Evolutionary conservation across 2,888 invertebrate genomes (phyloP).

Genomic region (Coenonympha glycerion): DNA sequence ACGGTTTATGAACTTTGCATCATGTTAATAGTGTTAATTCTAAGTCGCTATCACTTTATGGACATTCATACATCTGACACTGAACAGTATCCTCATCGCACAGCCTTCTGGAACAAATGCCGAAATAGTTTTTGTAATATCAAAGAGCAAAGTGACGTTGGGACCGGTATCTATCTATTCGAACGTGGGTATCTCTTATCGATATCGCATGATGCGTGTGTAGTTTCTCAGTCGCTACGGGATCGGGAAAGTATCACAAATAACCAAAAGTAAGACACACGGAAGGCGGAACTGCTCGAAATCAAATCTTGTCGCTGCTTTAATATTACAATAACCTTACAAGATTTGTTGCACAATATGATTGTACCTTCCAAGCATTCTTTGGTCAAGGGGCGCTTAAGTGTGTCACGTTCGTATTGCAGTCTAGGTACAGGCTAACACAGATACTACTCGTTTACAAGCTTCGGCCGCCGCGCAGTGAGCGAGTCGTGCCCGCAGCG

Average conservation of each 20-base stretch:
- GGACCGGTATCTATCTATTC: constrained; percentile 13
- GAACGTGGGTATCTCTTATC: background rate
- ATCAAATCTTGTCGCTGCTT: constrained; percentile 71
- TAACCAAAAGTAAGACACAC: constrained; percentile 68
- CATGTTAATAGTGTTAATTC: constrained; percentile 71
- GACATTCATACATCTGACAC: constrained; percentile 72
- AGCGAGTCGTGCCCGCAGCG: too few relatives aligned
- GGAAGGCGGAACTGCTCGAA: constrained; percentile 68
- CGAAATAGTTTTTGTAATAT: constrained; percentile 73
- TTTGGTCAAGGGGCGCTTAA: constrained; percentile 54
- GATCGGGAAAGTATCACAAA: constrained; percentile 52
- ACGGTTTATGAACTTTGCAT: constrained; percentile 58
- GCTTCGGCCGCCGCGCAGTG: constrained; percentile 42
- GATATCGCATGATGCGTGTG: constrained; percentile 53
- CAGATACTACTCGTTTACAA: constrained; percentile 34
- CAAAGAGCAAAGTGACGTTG: constrained; percentile 67
- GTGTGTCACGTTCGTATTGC: constrained; percentile 75
- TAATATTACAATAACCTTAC: constrained; percentile 76
- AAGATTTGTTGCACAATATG: constrained; percentile 77
- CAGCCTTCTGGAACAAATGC: constrained; percentile 72
- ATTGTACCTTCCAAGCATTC: constrained; percentile 74
- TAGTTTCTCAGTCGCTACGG: constrained; percentile 64
- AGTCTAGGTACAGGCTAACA: constrained; percentile 38
- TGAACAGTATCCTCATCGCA: constrained; percentile 68
- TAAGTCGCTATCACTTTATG: constrained; percentile 69